phyloP scores from a whole-genome alignment of 2,113 vertebrate species.

The western clawed frog (Xenopus tropicalis) region DNA sequence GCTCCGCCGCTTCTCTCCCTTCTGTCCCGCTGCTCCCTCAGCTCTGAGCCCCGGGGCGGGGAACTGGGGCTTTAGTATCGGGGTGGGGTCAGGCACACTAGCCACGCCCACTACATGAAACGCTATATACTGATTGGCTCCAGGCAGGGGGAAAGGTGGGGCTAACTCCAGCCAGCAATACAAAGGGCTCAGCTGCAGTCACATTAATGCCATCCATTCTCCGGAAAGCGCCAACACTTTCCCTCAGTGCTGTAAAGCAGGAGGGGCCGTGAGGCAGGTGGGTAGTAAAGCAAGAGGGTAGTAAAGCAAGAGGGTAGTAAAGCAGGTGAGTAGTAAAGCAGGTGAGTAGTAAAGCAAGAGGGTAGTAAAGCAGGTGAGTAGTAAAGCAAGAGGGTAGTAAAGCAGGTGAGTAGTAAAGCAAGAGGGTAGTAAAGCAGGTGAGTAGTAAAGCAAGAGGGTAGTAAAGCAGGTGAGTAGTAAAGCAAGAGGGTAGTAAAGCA shows the following conservation, averaged over 20 bases:
- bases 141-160: background rate
- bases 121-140: background rate
- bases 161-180: background rate
- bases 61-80: background rate
- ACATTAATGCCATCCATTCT: background rate
- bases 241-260: background rate
- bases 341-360: too few species aligned
- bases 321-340: too few species aligned
- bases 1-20: background rate
- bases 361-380: too few species aligned
- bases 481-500: too few species aligned
- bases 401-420: too few species aligned
- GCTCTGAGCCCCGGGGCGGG: slow-evolving; percentile 6
- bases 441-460: too few species aligned
- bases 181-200: background rate
- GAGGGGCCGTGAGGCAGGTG: too few species aligned
- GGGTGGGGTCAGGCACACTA: background rate
- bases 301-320: too few species aligned
- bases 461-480: too few species aligned
- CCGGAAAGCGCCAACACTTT: background rate
- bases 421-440: too few species aligned
- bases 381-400: too few species aligned
- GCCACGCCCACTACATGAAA: background rate
- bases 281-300: too few species aligned
- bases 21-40: background rate